Conservation (phyloP, 2,888 invertebrate genomes). For the Pheosia gnoma region DNA sequence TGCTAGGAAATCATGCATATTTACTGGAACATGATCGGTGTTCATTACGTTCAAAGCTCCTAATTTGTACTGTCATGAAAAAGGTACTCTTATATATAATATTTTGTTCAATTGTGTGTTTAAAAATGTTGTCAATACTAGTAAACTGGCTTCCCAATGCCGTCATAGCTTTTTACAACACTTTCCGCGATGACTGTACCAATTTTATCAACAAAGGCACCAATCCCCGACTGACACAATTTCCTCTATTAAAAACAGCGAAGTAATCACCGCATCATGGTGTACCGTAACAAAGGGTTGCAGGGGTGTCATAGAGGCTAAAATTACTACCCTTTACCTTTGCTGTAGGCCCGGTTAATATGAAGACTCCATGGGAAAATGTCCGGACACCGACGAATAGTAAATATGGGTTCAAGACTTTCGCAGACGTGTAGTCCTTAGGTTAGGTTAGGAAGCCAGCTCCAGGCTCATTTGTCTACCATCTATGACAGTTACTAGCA, state of each 20-base stretch:
- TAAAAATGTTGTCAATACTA: too few relatives aligned
- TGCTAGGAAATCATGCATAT: too few relatives aligned
- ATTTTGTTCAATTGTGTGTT: too few relatives aligned
- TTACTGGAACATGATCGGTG: too few relatives aligned
- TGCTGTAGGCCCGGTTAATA: neutral
- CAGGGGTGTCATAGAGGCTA: conserved; percentile 14
- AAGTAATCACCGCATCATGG: conserved; percentile 24
- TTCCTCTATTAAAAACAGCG: conserved; percentile 18
- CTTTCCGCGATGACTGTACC: neutral
- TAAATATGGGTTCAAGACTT: neutral
- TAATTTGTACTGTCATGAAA: too few relatives aligned
- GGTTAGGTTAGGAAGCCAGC: too few relatives aligned
- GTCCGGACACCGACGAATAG: too few relatives aligned
- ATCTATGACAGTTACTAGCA: too few relatives aligned
- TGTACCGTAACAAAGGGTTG: conserved; percentile 29
- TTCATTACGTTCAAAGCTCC: too few relatives aligned
- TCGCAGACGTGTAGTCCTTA: neutral
- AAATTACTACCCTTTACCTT: conserved; percentile 12
- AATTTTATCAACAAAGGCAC: neutral
- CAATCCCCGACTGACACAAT: conserved; percentile 8
- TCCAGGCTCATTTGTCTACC: too few relatives aligned
- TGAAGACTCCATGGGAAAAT: neutral
- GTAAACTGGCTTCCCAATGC: too few relatives aligned
- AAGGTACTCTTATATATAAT: too few relatives aligned
- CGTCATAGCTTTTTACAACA: neutral